Evolutionary conservation across 2,797 vertebrate genomes (phyloP).

Genomic region (Argya squamiceps): DNA sequence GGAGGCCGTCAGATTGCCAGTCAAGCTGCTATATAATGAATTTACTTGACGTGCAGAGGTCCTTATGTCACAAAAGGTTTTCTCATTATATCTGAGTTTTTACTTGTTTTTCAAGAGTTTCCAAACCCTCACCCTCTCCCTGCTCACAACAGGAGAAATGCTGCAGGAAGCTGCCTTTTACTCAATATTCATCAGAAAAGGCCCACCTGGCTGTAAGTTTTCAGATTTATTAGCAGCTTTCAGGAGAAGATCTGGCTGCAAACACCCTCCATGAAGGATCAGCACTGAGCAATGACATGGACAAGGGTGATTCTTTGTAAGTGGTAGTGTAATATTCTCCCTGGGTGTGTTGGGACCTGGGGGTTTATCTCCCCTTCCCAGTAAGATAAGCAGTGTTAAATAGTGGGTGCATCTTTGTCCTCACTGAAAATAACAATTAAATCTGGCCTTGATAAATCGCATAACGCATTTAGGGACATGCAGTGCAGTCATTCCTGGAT

Average conservation of each 20-base stretch:
- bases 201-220: neutral
- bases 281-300: neutral
- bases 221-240: neutral
- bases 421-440: neutral
- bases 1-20: constrained; percentile 45
- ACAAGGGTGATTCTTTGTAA: neutral
- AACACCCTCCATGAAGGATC: neutral
- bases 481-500: neutral
- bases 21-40: constrained; percentile 52
- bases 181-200: neutral
- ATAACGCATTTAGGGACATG: fast-evolving
- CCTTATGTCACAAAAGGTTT: constrained; percentile 68
- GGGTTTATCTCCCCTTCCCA: neutral
- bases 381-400: neutral
- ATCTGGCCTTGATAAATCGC: neutral
- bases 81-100: constrained; percentile 60
- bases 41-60: constrained; percentile 64
- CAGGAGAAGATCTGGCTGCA: neutral
- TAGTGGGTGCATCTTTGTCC: neutral
- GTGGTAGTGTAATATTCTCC: neutral
- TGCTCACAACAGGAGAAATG: neutral
- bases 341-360: neutral
- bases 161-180: constrained; percentile 14
- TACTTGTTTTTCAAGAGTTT: constrained; percentile 30
- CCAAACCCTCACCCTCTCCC: neutral